These are phyloP conservation scores for Dryobota labecula DNA, from an alignment of 2,888 invertebrate species.

Conservation along the genomic window DNA sequence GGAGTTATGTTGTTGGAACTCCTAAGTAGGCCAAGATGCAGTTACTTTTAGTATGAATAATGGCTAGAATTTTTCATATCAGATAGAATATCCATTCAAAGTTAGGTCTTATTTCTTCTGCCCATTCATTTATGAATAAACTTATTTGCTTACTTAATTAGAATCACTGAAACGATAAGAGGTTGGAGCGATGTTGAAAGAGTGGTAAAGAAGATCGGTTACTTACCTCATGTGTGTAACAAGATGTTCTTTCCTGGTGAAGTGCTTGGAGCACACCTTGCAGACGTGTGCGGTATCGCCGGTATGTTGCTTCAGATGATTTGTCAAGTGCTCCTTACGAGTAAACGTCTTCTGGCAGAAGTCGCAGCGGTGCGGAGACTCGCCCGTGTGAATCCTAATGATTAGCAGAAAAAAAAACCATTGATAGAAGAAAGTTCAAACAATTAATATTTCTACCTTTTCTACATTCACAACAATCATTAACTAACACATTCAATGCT, in stretches of 20 bases:
- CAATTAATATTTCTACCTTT: not conserved
- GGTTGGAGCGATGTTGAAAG: not conserved
- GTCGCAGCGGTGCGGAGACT: constrained; percentile 94
- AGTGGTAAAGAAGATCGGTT: not conserved
- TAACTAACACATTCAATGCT: constrained; percentile 32
- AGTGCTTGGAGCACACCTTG: constrained; percentile 93
- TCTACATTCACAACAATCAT: constrained; percentile 25
- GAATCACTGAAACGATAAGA: not conserved
- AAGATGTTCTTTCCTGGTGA: constrained; percentile 93
- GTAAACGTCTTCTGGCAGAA: constrained; percentile 94
- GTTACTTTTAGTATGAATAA: not conserved
- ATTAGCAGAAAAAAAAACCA: constrained; percentile 12
- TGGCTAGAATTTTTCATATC: not conserved
- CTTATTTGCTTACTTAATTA: not conserved
- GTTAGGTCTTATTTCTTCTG: not conserved
- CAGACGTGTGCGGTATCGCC: constrained; percentile 93
- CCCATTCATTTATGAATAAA: not conserved
- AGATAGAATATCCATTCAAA: not conserved
- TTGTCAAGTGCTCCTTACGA: constrained; percentile 93
- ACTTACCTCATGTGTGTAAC: constrained; percentile 93
- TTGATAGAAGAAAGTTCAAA: not conserved
- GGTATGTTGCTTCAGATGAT: constrained; percentile 92
- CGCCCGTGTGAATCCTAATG: constrained; percentile 91
- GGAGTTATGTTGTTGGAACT: not conserved
- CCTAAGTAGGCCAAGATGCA: not conserved